Percentiles rank a stretch among this genome's conserved stretches.
Conservation (phyloP, 2,797 vertebrate genomes). For the Perodicticus potto region DNA sequence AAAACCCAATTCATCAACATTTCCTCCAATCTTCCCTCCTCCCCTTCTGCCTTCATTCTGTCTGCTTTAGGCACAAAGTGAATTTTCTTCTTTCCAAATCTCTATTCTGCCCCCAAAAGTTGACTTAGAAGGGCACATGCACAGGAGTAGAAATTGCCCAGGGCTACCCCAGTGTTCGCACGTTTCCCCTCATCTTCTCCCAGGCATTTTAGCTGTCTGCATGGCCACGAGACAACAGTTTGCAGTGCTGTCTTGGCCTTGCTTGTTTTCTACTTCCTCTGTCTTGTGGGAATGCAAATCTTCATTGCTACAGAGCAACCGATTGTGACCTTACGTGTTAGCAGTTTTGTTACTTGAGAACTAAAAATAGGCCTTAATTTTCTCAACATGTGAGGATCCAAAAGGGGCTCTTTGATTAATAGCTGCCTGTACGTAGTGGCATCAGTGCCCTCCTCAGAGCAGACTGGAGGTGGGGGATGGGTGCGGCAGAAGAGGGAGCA, state of each 20-base stretch:
- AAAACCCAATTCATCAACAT: background rate
- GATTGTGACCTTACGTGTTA: slow-evolving; percentile 78
- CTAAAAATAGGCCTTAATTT: slow-evolving; percentile 81
- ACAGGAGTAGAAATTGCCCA: background rate
- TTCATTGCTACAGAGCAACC: slow-evolving; percentile 57
- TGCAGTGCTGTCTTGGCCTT: slow-evolving; percentile 40
- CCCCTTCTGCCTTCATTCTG: background rate
- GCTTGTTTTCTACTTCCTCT: slow-evolving; percentile 65
- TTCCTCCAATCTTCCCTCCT: too few relatives aligned
- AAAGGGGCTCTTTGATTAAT: slow-evolving; percentile 79
- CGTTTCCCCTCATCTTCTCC: background rate
- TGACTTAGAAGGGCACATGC: background rate
- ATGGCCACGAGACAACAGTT: slow-evolving; percentile 52
- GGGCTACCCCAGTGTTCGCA: background rate
- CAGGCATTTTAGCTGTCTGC: slow-evolving; percentile 22
- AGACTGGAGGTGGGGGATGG: background rate
- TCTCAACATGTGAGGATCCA: slow-evolving; percentile 74
- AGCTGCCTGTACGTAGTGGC: slow-evolving; percentile 68
- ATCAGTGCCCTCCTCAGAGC: slow-evolving; percentile 37
- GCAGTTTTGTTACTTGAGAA: slow-evolving; percentile 69
- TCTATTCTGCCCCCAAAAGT: background rate
- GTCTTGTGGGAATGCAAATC: slow-evolving; percentile 74
- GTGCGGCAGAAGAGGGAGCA: background rate
- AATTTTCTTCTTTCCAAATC: background rate
- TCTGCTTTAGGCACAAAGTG: background rate